Percentiles rank a stretch among this genome's conserved stretches.
Evolutionary conservation across 2,113 vertebrate genomes (phyloP).

Genomic region (Callipepla squamata): DNA sequence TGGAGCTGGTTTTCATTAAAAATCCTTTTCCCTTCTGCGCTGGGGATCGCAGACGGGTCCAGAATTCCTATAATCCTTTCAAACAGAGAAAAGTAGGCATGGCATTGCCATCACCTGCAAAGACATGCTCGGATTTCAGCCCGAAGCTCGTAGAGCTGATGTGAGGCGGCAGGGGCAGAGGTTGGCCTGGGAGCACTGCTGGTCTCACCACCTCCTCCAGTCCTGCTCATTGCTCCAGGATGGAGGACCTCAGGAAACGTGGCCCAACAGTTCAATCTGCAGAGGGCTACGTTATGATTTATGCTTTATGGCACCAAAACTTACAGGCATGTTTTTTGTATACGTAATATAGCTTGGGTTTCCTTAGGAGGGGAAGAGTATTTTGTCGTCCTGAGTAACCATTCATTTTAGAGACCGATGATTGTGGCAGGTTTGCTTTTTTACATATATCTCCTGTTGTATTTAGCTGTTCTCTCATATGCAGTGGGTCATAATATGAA

Average conservation of each 20-base stretch:
- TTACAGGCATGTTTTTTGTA: conserved; percentile 5
- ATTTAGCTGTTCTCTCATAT: not conserved
- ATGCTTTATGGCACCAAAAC: conserved; percentile 55
- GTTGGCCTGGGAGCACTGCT: rapidly evolving
- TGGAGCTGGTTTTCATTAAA: conserved; percentile 68
- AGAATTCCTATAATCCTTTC: not conserved
- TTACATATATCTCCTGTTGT: not conserved
- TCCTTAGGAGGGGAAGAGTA: not conserved
- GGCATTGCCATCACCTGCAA: not conserved
- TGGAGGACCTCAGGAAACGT: not conserved
- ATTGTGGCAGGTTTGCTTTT: conserved; percentile 27
- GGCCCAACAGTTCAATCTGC: conserved; percentile 31
- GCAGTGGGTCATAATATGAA: not conserved
- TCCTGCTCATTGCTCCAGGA: not conserved
- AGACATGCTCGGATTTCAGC: not conserved
- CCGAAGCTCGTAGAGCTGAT: not conserved
- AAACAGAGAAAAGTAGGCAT: not conserved
- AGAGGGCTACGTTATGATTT: conserved; percentile 42
- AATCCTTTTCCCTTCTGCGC: conserved; percentile 43
- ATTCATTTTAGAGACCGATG: conserved; percentile 3
- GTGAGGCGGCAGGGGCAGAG: conserved; percentile 17
- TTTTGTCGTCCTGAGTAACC: conserved; percentile 26
- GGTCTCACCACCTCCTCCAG: not conserved
- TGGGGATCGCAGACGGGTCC: not conserved
- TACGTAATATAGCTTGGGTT: not conserved